phyloP scores from a whole-genome alignment of 2,797 vertebrate genomes.

The Meda fulgida region DNA sequence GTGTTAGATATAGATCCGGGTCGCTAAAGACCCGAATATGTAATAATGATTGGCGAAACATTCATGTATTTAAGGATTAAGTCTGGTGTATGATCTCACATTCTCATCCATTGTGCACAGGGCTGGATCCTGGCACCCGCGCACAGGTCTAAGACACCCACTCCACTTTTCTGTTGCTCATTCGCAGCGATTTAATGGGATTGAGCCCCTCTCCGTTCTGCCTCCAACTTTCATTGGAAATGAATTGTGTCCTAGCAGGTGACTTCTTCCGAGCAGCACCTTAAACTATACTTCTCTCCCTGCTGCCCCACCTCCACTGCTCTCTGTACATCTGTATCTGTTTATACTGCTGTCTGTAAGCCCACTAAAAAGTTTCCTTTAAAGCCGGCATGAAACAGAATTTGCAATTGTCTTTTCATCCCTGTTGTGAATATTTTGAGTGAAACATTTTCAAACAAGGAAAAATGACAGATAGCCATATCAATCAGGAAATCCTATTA shows the following conservation, averaged over 20 bases:
- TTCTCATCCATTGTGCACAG: constrained; percentile 5
- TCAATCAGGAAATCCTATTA: too few relatives aligned
- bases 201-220: neutral
- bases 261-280: constrained; percentile 3
- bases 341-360: neutral
- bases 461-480: neutral
- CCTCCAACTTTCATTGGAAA: constrained; percentile 12
- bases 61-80: too few relatives aligned
- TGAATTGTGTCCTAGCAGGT: constrained; percentile 2
- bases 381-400: neutral
- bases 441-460: neutral
- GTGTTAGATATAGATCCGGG: too few relatives aligned
- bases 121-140: constrained; percentile 1
- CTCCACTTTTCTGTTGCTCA: neutral
- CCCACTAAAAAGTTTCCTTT: neutral
- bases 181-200: constrained; percentile 13
- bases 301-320: neutral
- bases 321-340: neutral
- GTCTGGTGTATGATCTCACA: neutral
- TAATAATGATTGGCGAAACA: too few relatives aligned
- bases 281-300: neutral
- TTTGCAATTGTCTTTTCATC: neutral
- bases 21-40: too few relatives aligned
- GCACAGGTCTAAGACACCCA: neutral
- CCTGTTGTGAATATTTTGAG: neutral